Conservation (phyloP, 23 tunicate genomes). For the Phallusia fumigata region DNA sequence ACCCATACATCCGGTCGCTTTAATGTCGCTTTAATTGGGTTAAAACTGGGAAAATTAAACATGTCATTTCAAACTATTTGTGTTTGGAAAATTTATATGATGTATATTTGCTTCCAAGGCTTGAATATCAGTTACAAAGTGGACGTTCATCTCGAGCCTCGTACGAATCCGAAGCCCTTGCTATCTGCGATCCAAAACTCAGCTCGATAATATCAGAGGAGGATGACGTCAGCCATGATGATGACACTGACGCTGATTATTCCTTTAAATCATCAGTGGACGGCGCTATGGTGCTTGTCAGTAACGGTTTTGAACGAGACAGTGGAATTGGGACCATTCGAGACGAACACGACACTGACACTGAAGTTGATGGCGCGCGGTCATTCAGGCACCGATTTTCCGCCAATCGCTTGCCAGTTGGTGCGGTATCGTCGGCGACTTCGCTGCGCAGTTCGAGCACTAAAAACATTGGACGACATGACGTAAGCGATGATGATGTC, state of each 20-base stretch:
- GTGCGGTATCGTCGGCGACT: neutral
- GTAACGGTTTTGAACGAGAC: conserved; percentile 55
- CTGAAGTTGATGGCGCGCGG: conserved; percentile 5
- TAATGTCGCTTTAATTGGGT: too few species aligned
- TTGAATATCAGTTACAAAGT: conserved; percentile 5
- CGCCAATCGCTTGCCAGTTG: neutral
- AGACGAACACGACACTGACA: conserved; percentile 43
- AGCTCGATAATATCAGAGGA: neutral
- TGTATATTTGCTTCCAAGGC: neutral
- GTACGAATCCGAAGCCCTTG: conserved; percentile 51
- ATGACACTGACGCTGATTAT: conserved; percentile 38
- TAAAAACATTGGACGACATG: neutral
- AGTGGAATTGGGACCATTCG: conserved; percentile 71
- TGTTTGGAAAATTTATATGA: neutral
- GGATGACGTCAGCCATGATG: conserved; percentile 27
- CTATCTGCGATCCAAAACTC: conserved; percentile 85
- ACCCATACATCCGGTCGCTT: too few species aligned
- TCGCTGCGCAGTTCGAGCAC: neutral
- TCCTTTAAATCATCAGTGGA: conserved; percentile 51
- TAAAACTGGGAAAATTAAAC: neutral
- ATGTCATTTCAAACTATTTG: neutral
- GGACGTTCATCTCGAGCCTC: conserved; percentile 60
- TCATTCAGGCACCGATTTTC: neutral
- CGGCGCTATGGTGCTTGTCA: conserved; percentile 3
- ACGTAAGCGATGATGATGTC: conserved; percentile 23